Conservation (phyloP, 2,888 invertebrate species). For the Sesia apiformis region DNA sequence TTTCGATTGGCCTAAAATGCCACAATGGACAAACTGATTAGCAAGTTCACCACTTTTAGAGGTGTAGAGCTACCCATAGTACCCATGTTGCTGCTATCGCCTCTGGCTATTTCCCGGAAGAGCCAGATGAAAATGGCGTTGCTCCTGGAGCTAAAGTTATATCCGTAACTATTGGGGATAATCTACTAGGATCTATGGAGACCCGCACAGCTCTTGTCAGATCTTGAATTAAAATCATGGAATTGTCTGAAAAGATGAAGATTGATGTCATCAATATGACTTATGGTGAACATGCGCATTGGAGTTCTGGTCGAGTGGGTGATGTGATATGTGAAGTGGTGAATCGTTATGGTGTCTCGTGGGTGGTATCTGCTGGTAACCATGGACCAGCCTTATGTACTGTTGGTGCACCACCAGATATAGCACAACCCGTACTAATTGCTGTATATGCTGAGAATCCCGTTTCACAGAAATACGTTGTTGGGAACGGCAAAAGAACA, state of each 20-base stretch:
- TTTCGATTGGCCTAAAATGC: no score
- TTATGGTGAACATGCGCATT: no score
- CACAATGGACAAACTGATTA: no score
- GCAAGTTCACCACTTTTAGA: no score
- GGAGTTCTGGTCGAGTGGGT: no score
- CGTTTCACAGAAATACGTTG: no score
- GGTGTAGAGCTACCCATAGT: constrained; percentile 96
- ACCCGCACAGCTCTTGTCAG: constrained; percentile 94
- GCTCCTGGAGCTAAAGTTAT: constrained; percentile 97
- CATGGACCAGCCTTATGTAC: constrained; percentile 95
- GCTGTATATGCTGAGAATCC: constrained; percentile 98
- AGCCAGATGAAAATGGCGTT: constrained; percentile 92
- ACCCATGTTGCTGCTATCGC: constrained; percentile 99
- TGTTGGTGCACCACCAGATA: constrained; percentile 91
- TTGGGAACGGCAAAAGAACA: no score
- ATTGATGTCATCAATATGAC: no score
- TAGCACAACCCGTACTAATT: constrained; percentile 84
- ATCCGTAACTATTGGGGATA: constrained; percentile 95
- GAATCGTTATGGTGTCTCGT: no score
- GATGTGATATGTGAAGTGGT: no score
- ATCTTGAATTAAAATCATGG: constrained; percentile 92
- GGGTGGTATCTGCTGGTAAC: constrained; percentile 97
- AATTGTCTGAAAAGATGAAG: constrained; percentile 86
- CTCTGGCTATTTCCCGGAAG: constrained; percentile 89
- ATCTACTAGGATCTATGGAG: constrained; percentile 94